These are phyloP conservation scores for Alentia gelatinosa DNA, from an alignment of 2,888 invertebrate genomes.

Conservation along the genomic window DNA sequence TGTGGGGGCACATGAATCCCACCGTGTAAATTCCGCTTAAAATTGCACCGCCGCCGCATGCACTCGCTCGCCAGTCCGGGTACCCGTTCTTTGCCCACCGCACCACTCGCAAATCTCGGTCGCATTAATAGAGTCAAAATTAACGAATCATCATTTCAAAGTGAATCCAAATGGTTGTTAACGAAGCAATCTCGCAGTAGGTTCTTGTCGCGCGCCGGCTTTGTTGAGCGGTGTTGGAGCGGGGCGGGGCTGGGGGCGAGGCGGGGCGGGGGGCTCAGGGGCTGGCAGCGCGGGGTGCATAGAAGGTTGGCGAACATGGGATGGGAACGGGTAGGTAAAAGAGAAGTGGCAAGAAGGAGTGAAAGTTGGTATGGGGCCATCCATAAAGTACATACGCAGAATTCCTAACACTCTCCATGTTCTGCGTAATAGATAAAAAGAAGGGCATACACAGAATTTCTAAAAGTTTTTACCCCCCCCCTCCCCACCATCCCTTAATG, in stretches of 20 bases:
- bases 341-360: background rate
- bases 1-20: no score
- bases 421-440: no score
- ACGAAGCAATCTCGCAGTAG: constrained; percentile 24
- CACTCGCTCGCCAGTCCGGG: no score
- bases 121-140: constrained; percentile 40
- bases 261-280: background rate
- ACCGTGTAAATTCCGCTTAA: background rate
- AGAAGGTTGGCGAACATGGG: background rate
- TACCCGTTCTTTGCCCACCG: background rate
- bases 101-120: background rate
- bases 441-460: no score
- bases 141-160: constrained; percentile 37
- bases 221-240: background rate
- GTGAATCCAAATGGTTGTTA: constrained; percentile 30
- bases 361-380: no score
- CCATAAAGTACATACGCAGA: no score
- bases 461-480: no score
- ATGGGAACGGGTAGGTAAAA: background rate
- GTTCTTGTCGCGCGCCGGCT: background rate
- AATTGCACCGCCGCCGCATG: background rate
- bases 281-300: background rate
- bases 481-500: no score
- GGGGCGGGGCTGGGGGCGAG: background rate
- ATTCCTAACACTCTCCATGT: no score